Evolutionary conservation across 2,888 invertebrate species (phyloP), one percentile per base, ranked within the genome.

Genomic region (Campoplex capitator): DNA sequence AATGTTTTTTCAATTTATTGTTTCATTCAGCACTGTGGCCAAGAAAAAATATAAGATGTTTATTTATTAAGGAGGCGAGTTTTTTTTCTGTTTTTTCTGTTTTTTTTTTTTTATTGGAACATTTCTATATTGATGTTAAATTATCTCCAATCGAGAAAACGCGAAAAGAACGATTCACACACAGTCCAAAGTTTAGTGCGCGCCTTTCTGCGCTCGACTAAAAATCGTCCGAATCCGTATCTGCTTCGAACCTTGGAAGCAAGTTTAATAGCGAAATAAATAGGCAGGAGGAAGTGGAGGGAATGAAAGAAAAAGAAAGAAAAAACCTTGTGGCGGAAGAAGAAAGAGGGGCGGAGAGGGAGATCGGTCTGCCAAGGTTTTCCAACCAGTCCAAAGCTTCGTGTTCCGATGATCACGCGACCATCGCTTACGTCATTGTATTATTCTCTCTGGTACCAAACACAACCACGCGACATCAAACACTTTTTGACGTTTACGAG

Each of bases 341-440:
- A 45, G n/a, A 62, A 28, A n/a, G 82, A 48, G 76, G 80, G 74
- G n/a, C 9, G 45, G 38, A 58, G n/a, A 23, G 78, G 65, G 79
- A 71, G 76, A 81, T 78, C 42, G 35, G 65, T 76, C 56, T 76
- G 88, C 81, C 84, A 87, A 87, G 85, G 85, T 84, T 88, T 84
- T 88, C 71, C 82, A 84, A 88, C 84, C 87, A 88, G 83, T 85
- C 56, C 74, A 42, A 67, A 84, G 85, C 80, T 70, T 65, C 74
- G 77, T 67, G 78, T 58, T 38, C 38, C 42, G 83, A 38, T 38
- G 74, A 87, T 88, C 88, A 88, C 88, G 88, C 88, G 88, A 88
- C 88, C 74, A 23, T 38, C 71, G 42, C 81, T 84, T 88, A 87
- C 88, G 84, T 88, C 89, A 88, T 80, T 81, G 42, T 76, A 82